A percentile compares a stretch with the other conserved stretches of the same genome.
Evolutionary conservation across 2,888 invertebrate species (phyloP).

Genomic region (Pasiphila rectangulata): DNA sequence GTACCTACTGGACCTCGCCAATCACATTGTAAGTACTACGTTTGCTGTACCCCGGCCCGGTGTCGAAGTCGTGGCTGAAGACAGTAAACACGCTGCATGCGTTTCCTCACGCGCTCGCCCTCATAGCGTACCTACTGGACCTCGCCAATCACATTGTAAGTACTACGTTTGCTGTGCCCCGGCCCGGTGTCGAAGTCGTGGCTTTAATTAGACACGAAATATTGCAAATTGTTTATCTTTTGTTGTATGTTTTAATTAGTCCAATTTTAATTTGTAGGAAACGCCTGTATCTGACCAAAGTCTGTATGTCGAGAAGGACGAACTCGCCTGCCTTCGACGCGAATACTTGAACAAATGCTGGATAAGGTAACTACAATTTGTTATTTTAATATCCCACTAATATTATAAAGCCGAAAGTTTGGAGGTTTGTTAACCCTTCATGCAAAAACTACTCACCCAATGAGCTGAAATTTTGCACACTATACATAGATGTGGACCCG

Average conservation of each 20-base stretch:
- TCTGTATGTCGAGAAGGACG: conserved; percentile 56
- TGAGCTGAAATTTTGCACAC: too few relatives aligned
- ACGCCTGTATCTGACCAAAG: conserved; percentile 52
- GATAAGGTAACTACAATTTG: too few relatives aligned
- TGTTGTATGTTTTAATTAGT: too few relatives aligned
- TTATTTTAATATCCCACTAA: too few relatives aligned
- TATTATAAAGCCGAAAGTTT: too few relatives aligned
- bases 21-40: too few relatives aligned
- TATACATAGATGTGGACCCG: too few relatives aligned
- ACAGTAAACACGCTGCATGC: conserved; percentile 81
- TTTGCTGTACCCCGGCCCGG: conserved; percentile 74
- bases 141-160: conserved; percentile 64
- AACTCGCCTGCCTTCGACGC: conserved; percentile 49
- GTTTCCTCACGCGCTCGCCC: conserved; percentile 79
- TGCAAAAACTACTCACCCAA: background rate
- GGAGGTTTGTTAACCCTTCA: background rate
- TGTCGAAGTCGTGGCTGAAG: conserved; percentile 81
- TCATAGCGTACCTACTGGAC: conserved; percentile 77
- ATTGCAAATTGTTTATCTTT: too few relatives aligned
- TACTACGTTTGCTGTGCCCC: too few relatives aligned
- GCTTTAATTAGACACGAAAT: conserved; percentile 43
- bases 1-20: too few relatives aligned
- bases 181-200: conserved; percentile 79
- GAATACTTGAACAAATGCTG: conserved; percentile 60
- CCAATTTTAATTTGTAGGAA: conserved; percentile 48